Percentiles rank a stretch among this genome's conserved stretches.
These are phyloP conservation scores for Trilocha varians DNA, from an alignment of 2,888 invertebrate genomes.

Conservation along the genomic window DNA sequence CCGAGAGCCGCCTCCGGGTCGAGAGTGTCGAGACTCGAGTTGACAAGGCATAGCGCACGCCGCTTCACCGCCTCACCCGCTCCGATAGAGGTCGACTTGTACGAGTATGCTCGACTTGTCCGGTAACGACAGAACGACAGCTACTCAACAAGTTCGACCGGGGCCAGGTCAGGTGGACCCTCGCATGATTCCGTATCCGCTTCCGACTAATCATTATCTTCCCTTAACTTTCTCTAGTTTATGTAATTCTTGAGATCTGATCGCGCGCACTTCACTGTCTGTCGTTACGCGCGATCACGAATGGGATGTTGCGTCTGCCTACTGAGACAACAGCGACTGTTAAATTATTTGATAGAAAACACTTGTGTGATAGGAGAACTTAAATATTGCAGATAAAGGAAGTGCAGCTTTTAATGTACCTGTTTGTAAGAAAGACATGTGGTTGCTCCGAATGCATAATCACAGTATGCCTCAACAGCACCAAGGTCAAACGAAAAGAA, in stretches of 20 bases:
- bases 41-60: conserved; percentile 9
- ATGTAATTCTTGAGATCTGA: conserved; percentile 28
- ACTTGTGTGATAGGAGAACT: conserved; percentile 28
- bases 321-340: too few species aligned
- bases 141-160: conserved; percentile 29
- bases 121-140: conserved; percentile 52
- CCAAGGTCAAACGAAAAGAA: conserved; percentile 53
- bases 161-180: conserved; percentile 47
- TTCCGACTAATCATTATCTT: conserved; percentile 43
- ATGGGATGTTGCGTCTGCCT: conserved; percentile 10
- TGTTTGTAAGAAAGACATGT: conserved; percentile 31
- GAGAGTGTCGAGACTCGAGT: too few species aligned
- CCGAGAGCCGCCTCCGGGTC: conserved; percentile 17
- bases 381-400: conserved; percentile 38
- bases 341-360: too few species aligned
- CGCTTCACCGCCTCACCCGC: conserved; percentile 10
- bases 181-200: conserved; percentile 53
- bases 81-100: conserved; percentile 47
- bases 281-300: conserved; percentile 26
- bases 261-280: conserved; percentile 10
- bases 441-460: conserved; percentile 42
- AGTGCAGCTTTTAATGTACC: conserved; percentile 55
- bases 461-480: conserved; percentile 47
- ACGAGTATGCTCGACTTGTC: too few species aligned
- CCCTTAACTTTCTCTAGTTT: conserved; percentile 53